Evolutionary conservation across 2,113 vertebrate genomes (phyloP).

Genomic region (Papio anubis): DNA sequence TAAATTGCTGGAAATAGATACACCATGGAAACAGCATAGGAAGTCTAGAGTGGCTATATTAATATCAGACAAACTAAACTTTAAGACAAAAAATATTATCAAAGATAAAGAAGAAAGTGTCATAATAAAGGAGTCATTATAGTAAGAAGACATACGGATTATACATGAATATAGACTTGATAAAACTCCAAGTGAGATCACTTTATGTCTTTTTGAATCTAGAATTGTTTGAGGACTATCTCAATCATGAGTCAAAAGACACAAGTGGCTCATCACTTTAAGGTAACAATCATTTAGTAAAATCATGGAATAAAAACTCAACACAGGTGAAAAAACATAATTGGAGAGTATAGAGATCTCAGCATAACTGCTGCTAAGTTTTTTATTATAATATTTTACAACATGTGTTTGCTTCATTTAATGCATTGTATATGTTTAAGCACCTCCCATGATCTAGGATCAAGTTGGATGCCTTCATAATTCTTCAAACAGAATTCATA

Average conservation of each 20-base stretch:
- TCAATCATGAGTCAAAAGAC: background rate
- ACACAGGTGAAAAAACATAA: background rate
- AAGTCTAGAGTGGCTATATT: background rate
- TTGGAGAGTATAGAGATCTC: background rate
- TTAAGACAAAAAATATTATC: slow-evolving; percentile 17
- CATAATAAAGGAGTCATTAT: background rate
- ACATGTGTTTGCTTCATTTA: background rate
- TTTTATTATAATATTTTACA: background rate
- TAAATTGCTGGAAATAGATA: background rate
- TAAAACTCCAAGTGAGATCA: slow-evolving; percentile 27
- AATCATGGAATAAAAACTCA: background rate
- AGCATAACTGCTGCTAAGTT: background rate
- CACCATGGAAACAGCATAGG: background rate
- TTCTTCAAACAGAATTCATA: background rate
- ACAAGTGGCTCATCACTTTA: background rate
- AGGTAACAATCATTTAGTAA: background rate
- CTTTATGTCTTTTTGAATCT: background rate
- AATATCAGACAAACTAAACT: slow-evolving; percentile 3
- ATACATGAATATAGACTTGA: background rate
- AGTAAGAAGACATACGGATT: background rate
- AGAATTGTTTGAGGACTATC: background rate
- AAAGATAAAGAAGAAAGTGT: background rate
- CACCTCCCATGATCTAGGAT: background rate
- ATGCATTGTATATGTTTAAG: background rate
- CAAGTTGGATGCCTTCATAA: background rate